phyloP scores from a whole-genome alignment of 2,797 vertebrate genomes.

The Phyllotis vaccarum region DNA sequence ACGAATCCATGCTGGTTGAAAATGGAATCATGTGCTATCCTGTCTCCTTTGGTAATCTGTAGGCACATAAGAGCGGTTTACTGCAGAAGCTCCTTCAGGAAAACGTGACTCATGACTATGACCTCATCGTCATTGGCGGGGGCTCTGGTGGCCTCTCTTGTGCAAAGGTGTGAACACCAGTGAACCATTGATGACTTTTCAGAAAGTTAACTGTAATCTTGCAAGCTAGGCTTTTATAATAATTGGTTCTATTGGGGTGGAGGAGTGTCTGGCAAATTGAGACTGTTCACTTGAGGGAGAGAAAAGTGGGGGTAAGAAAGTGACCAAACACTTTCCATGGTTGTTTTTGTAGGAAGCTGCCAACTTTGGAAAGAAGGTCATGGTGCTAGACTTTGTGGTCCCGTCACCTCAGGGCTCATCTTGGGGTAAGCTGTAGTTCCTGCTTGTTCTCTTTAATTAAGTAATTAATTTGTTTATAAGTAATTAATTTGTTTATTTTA shows the following conservation, averaged over 20 bases:
- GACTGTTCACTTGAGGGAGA: not conserved
- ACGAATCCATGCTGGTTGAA: not conserved
- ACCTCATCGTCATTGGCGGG: conserved; percentile 97
- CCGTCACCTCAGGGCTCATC: conserved; percentile 94
- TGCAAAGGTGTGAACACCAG: conserved; percentile 92
- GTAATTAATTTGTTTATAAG: not conserved
- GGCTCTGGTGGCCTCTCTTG: conserved; percentile 97
- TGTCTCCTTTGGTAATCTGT: not conserved
- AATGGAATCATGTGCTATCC: not conserved
- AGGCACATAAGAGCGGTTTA: conserved; percentile 94
- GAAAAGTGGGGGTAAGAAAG: not conserved
- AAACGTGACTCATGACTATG: conserved; percentile 92
- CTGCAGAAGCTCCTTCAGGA: conserved; percentile 92
- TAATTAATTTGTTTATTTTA: not conserved
- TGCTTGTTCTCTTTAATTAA: not conserved
- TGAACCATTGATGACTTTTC: not conserved
- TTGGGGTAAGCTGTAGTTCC: conserved; percentile 91
- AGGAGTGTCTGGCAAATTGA: not conserved
- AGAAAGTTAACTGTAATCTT: not conserved
- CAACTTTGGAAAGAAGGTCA: conserved; percentile 95
- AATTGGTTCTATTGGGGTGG: not conserved
- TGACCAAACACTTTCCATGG: not conserved
- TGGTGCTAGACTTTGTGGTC: conserved; percentile 97
- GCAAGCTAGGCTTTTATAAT: not conserved
- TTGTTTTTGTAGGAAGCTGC: conserved; percentile 92